These are phyloP conservation scores for Grapholita molesta DNA, from an alignment of 1,140 invertebrate genomes.

Conservation along the genomic window DNA sequence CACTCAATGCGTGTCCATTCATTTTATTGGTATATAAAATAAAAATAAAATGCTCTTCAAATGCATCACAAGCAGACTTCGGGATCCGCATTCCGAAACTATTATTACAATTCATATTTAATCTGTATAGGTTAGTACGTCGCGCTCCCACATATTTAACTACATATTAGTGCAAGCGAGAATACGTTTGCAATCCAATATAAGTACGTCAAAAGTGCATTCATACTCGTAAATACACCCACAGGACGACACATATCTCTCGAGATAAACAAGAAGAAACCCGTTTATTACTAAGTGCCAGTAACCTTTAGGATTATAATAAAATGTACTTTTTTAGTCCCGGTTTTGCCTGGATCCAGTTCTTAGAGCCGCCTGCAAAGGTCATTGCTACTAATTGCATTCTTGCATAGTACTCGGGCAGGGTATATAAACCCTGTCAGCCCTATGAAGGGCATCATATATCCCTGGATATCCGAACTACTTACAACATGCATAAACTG, in stretches of 20 bases:
- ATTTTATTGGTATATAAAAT: too few relatives aligned
- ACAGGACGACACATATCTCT: not conserved
- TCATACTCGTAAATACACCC: too few relatives aligned
- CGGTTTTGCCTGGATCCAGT: slow-evolving; percentile 14
- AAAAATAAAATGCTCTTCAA: too few relatives aligned
- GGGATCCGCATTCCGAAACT: not conserved
- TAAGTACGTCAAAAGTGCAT: not conserved
- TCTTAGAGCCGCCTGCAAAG: slow-evolving; percentile 8
- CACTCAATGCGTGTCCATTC: not conserved
- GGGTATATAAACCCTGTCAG: slow-evolving; percentile 17
- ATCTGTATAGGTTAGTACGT: not conserved
- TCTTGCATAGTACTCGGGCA: not conserved
- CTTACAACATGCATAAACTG: slow-evolving; percentile 7
- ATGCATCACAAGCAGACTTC: not conserved
- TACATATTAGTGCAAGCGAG: not conserved
- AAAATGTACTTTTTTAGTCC: slow-evolving; percentile 16
- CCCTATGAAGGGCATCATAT: slow-evolving; percentile 21
- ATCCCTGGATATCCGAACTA: slow-evolving; percentile 13
- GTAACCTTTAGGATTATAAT: slow-evolving; percentile 18
- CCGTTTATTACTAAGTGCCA: not conserved
- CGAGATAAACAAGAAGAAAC: not conserved
- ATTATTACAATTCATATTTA: not conserved
- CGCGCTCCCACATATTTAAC: not conserved
- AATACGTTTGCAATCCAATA: not conserved
- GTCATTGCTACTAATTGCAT: slow-evolving; percentile 20